phyloP scores from a whole-genome alignment of 2,888 invertebrate species.

The Hesperia comma region DNA sequence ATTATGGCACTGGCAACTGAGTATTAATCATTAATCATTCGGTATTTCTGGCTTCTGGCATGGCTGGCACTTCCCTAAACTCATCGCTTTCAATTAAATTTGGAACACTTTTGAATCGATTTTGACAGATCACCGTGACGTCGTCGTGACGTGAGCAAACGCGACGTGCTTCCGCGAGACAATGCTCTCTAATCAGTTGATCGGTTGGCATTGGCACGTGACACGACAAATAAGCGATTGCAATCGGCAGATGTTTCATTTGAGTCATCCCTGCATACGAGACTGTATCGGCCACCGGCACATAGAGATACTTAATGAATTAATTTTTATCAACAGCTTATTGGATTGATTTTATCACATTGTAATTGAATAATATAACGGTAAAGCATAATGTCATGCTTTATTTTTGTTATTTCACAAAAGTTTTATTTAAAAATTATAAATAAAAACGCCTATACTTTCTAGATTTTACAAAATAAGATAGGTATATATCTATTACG shows the following conservation, averaged over 20 bases:
- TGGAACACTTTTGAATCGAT: conserved; percentile 49
- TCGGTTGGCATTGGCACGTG: conserved; percentile 49
- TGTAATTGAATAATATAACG: not conserved
- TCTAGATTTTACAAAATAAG: too few relatives aligned
- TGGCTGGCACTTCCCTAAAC: conserved; percentile 39
- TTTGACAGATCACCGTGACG: conserved; percentile 52
- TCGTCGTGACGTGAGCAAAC: conserved; percentile 47
- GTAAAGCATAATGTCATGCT: too few relatives aligned
- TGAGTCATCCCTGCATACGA: conserved; percentile 11
- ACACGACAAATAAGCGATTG: conserved; percentile 50
- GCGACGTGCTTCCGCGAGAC: conserved; percentile 45
- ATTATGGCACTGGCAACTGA: conserved; percentile 16
- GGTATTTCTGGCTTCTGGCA: conserved; percentile 16
- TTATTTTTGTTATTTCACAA: too few relatives aligned
- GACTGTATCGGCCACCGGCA: not conserved
- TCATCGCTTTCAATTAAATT: conserved; percentile 47
- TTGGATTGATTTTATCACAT: not conserved
- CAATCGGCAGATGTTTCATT: conserved; percentile 49
- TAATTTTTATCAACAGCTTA: conserved; percentile 18
- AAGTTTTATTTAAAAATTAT: too few relatives aligned
- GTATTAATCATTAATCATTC: conserved; percentile 34
- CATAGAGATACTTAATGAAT: conserved; percentile 22
- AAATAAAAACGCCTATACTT: too few relatives aligned
- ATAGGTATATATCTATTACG: too few relatives aligned
- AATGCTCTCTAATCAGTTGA: conserved; percentile 50